Evolutionary conservation across 1,140 invertebrate species (phyloP).

Genomic region (Platorchestia sp.): DNA sequence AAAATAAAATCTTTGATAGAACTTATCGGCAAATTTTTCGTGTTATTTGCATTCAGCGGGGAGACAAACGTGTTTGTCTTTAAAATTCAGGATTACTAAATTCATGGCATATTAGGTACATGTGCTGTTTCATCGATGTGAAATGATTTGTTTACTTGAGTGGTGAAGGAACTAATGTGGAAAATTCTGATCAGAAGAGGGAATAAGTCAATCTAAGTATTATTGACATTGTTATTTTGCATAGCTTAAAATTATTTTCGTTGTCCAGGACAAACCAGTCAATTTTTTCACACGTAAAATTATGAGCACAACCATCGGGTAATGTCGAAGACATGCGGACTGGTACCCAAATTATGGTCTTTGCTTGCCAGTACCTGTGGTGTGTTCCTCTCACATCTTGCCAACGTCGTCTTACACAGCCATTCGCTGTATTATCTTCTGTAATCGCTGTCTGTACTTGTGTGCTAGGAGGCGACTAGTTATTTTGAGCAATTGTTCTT

Average conservation of each 20-base stretch:
- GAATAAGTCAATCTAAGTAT: too few species aligned
- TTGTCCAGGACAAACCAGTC: too few species aligned
- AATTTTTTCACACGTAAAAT: too few species aligned
- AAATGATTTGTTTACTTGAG: neutral
- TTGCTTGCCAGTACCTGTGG: neutral
- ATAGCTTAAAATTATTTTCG: too few species aligned
- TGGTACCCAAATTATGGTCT: neutral
- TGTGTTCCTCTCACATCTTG: neutral
- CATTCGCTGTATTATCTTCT: neutral
- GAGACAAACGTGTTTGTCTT: too few species aligned
- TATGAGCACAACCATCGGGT: too few species aligned
- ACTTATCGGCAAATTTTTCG: neutral
- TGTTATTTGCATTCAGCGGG: neutral
- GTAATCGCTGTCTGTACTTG: neutral
- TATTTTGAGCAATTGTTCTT: neutral
- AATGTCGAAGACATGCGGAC: neutral
- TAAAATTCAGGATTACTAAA: too few species aligned
- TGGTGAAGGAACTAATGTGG: neutral
- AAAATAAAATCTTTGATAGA: neutral
- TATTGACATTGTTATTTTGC: too few species aligned
- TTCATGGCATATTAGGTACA: neutral
- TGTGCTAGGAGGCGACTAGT: neutral
- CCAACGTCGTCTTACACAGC: neutral
- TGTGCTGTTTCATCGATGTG: neutral
- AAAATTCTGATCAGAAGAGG: neutral